Percentiles rank a stretch among this genome's conserved stretches.
Conservation (phyloP, 2,797 vertebrate species). For the Semaprochilodus insignis region DNA sequence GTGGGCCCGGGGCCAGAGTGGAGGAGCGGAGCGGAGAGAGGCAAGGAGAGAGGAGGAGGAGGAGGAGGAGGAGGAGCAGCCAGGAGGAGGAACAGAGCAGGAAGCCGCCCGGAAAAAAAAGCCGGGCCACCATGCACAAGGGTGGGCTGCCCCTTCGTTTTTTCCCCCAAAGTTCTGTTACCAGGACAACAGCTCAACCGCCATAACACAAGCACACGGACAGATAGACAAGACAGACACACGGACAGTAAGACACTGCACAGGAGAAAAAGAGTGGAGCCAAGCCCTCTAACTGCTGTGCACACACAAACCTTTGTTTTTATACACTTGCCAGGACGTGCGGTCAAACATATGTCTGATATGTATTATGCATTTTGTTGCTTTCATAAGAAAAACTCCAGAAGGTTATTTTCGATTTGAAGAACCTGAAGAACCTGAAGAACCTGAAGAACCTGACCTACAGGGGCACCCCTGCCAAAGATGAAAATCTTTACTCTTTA, state of each 20-base stretch:
- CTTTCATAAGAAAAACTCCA: too few relatives aligned
- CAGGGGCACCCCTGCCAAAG: too few relatives aligned
- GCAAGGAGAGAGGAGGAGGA: constrained; percentile 50
- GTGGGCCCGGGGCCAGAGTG: constrained; percentile 49
- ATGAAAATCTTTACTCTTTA: too few relatives aligned
- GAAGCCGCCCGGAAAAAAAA: constrained; percentile 68
- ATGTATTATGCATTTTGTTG: neutral
- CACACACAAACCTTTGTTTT: constrained; percentile 19
- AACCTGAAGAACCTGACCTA: too few relatives aligned
- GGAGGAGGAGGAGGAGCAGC: constrained; percentile 75
- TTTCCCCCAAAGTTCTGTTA: constrained; percentile 11
- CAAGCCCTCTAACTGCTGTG: constrained; percentile 52
- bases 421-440: too few relatives aligned
- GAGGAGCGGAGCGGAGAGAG: constrained; percentile 49
- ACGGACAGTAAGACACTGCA: constrained; percentile 36
- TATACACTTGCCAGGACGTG: neutral
- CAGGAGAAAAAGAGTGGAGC: constrained; percentile 48
- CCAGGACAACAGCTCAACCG: constrained; percentile 35
- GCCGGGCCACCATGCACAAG: constrained; percentile 52
- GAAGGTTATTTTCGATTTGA: too few relatives aligned
- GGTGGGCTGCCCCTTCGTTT: constrained; percentile 31
- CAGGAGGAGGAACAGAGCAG: constrained; percentile 81
- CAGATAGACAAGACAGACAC: constrained; percentile 42
- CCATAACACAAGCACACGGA: constrained; percentile 42
- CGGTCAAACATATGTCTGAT: neutral